Base-by-base conservation (phyloP, 1,140 invertebrate genomes). In the Gryllus bimaculatus region DNA sequence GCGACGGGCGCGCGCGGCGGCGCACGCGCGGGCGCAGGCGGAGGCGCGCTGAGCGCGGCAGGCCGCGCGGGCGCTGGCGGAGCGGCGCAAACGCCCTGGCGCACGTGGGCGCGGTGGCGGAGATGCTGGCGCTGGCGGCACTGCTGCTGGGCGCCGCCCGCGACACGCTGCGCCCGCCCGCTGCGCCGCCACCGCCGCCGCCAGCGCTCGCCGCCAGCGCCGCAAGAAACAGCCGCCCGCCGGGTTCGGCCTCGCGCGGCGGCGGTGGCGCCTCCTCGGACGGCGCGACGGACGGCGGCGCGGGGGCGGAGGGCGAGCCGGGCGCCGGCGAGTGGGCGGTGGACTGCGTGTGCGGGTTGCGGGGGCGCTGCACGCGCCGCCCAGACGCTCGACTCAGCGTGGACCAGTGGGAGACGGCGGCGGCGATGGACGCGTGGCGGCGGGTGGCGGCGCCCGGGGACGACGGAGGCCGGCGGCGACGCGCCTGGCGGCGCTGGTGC, bases 371-470 rank as follows among this genome's bases (percentile, higher is more conserved):
- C 54, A 78, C 18, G 54, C 10, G 78, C 78, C 21, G 78, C 78
- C 47, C 47, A 47, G n/a, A 49, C 48, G 26, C 54, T 78, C 21
- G 66, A 78, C 66, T 66, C 78, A n/a, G 78, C 66, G 20, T 78
- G 66, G 73, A 18, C 3, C 13, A 74, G 8, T 78, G 78, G 78
- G 66, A 78, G 20, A 21, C 47, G 8, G 10, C 54, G 18, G 54
- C 54, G 10, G 54, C 54, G 54, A 18, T 66, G 54, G 54, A 66
- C 10, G 54, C 54, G 18, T 13, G 18, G 54, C 54, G 54, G 10
- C 54, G 54, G 49, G 54, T 13, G 54, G 54, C 10, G 54, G 18
- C 18, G 2, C 10, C 10, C 26, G 26, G 26, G 1, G 26, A 39
- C 26, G 26, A 39, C 1, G 26, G 5, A n/a, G n/a, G 26, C 2